phyloP scores from a whole-genome alignment of 2,888 invertebrate genomes.

The Parthenolecanium corni region DNA sequence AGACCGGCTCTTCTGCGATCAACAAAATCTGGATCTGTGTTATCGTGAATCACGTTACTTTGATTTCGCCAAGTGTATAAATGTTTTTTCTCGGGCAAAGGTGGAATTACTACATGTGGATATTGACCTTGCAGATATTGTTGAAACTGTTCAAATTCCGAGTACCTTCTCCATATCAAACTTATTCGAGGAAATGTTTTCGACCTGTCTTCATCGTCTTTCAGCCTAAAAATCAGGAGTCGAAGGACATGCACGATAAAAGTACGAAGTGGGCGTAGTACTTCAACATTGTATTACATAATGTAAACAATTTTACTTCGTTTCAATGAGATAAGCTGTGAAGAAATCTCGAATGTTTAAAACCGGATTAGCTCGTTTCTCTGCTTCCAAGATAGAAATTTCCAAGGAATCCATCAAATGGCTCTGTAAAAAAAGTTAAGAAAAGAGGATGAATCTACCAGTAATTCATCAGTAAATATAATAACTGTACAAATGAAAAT shows the following conservation, averaged over 20 bases:
- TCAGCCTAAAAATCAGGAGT: neutral
- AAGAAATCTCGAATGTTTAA: constrained; percentile 63
- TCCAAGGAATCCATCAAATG: constrained; percentile 58
- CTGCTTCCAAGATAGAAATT: constrained; percentile 62
- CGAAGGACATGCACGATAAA: too few relatives aligned
- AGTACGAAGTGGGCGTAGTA: too few relatives aligned
- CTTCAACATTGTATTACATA: too few relatives aligned
- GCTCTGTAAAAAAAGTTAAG: constrained; percentile 41
- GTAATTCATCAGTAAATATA: neutral
- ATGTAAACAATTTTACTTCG: constrained; percentile 49
- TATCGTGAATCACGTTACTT: constrained; percentile 48
- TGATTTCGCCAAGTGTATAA: constrained; percentile 67
- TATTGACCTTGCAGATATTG: constrained; percentile 65
- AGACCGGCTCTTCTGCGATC: constrained; percentile 69
- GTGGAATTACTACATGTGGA: constrained; percentile 68
- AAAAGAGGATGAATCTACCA: neutral
- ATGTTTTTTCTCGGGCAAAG: constrained; percentile 66
- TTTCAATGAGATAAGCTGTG: constrained; percentile 65
- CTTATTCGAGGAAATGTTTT: constrained; percentile 39
- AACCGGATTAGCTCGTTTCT: constrained; percentile 62
- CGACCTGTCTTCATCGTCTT: neutral
- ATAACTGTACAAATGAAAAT: neutral
- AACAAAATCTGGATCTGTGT: constrained; percentile 72
- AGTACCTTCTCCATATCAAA: constrained; percentile 66
- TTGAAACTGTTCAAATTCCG: constrained; percentile 70